These are phyloP conservation scores for Pelodytes ibericus DNA, from an alignment of 2,797 vertebrate species.

Conservation along the genomic window DNA sequence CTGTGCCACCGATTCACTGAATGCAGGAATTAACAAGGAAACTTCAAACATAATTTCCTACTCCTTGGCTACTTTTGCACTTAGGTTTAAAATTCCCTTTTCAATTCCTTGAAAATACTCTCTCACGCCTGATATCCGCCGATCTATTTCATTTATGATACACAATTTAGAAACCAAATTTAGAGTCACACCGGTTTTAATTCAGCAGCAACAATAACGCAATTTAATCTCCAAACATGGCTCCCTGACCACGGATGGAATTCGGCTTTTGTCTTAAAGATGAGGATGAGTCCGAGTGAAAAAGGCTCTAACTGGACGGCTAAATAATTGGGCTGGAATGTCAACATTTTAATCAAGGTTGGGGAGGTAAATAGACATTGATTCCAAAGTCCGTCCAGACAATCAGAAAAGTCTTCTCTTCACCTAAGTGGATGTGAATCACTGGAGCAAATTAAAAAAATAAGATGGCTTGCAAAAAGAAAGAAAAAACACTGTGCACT, in stretches of 20 bases:
- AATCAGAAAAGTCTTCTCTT: slow-evolving; percentile 38
- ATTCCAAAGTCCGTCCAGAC: slow-evolving; percentile 34
- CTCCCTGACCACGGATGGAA: not conserved
- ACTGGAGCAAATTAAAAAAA: slow-evolving; percentile 42
- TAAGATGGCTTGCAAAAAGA: slow-evolving; percentile 33
- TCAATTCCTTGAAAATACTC: no score
- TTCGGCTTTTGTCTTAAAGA: slow-evolving; percentile 1
- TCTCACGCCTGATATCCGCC: no score
- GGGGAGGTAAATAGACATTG: slow-evolving; percentile 50
- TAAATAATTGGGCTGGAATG: slow-evolving; percentile 47
- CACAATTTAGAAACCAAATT: no score
- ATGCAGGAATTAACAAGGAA: no score
- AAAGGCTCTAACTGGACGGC: slow-evolving; percentile 28
- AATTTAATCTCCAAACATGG: slow-evolving; percentile 17
- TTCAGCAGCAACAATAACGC: slow-evolving; percentile 17
- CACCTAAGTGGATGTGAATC: slow-evolving; percentile 43
- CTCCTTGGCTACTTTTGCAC: no score
- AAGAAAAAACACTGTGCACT: not conserved
- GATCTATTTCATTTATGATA: no score
- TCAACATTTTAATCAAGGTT: slow-evolving; percentile 52
- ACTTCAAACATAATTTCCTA: no score
- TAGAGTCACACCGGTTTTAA: no score
- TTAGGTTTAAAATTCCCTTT: no score
- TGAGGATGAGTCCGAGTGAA: slow-evolving; percentile 11
- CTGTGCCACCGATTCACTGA: no score